Evolutionary conservation across 1,140 invertebrate species (phyloP), one percentile per base, ranked within the genome.

Genomic region (Homarus americanus): DNA sequence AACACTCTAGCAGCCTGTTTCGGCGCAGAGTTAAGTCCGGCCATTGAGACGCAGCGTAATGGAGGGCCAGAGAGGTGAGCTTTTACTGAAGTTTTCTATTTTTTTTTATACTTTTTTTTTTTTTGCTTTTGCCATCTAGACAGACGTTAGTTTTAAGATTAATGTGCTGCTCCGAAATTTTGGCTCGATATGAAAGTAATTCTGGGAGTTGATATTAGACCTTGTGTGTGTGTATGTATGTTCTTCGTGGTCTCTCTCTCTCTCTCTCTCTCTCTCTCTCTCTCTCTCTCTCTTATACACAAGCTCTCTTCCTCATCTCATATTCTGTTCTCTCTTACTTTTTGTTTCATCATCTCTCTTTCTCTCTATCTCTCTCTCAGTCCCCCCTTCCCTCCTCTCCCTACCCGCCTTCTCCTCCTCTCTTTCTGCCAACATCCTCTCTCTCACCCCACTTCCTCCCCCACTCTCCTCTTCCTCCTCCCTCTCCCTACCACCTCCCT

Each of bases 1-100:
- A 92, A 92, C 91, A 92, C 91, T 92, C 91, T 75, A 53, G 76
- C 84, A 78, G 84, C 41, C 84, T 87, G 91, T 85, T 85, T 91
- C 82, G 88, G 80, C 79, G 63, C 87, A 83, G 87, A 89, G 87
- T 82, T 89, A 89, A 89, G 87, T 89, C 87, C 87, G 58, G 87
- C 87, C 87, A 89, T 89, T 89, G 87, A 89, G 87, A 89, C 87
- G 49, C 78, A 40, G 20, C 63, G 87, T 89, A 89, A 89, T 89
- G 87, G 87, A 89, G 87, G 87, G 66, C 87, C 79, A 83, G 80
- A 89, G 87, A 89, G 87, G 63, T 73, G 87, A 66, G 87, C 87
- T 89, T 89, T 89, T 89, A 89, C 78, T 82, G 87, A 89, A 89
- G 79, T 89, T 89, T 72, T 75, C 69, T 40, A n/a, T 49, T 38